Evolutionary conservation across 2,888 invertebrate species (phyloP).

Genomic region (Norana najaformis): DNA sequence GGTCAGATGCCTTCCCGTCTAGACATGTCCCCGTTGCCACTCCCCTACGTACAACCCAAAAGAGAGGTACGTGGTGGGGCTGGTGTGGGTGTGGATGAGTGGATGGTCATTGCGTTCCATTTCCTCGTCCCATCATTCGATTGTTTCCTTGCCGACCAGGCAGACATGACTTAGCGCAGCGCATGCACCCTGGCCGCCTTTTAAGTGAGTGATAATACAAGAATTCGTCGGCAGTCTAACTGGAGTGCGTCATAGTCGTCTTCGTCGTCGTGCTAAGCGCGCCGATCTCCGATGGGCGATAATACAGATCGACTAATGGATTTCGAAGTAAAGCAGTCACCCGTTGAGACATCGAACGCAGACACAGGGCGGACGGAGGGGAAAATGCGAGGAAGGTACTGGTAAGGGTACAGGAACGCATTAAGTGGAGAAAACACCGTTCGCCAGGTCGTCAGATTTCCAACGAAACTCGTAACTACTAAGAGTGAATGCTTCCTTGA

Average conservation of each 20-base stretch:
- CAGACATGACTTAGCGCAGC: neutral
- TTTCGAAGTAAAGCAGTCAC: neutral
- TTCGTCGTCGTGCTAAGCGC: neutral
- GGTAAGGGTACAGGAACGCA: neutral
- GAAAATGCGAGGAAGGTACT: too few relatives aligned
- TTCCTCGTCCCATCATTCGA: neutral
- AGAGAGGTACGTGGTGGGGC: neutral
- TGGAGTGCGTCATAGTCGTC: neutral
- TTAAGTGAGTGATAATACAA: constrained; percentile 13
- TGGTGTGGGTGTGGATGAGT: neutral
- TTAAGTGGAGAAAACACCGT: neutral
- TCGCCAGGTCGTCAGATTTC: neutral
- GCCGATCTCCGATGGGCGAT: neutral
- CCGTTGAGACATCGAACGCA: neutral
- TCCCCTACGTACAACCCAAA: neutral
- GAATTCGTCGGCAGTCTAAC: neutral
- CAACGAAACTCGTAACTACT: neutral
- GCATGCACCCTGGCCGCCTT: neutral
- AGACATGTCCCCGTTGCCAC: neutral
- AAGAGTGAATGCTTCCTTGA: too few relatives aligned
- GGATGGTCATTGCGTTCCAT: neutral
- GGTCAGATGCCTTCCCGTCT: neutral
- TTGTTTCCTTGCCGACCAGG: neutral
- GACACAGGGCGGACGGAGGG: neutral
- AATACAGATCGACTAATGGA: neutral